Base-by-base conservation (phyloP, 2,888 invertebrate species). In the Peribatodes rhomboidaria region DNA sequence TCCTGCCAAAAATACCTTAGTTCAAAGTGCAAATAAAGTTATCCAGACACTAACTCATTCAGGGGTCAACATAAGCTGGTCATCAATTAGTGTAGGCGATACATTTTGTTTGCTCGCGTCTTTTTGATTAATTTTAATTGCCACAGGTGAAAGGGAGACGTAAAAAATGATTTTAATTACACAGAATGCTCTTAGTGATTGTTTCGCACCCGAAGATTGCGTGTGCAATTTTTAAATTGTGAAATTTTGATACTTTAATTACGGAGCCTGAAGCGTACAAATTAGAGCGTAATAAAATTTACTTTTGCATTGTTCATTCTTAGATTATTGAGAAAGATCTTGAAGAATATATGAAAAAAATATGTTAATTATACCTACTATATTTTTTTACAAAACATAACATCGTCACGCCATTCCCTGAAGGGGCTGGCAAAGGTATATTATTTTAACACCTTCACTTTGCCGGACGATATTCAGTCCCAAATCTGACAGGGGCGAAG, bases 121-220 rank as follows among this genome's bases (percentile, higher is more conserved):
- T 81, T 70, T 76, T 74, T 80, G 79, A 80, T 81, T 78, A 77
- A 83, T 82, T 82, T 81, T 84, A 83, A 86, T 85, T 84, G 81
- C 77, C 69, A 60, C 72, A 50, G 76, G 85, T 83, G 86, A 86
- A 87, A 85, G 86, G 83, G 73, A 80, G 71, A 75, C 72, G 74
- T 75, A 78, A 80, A 79, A 77, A 77, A 80, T 69, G 70, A 74
- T 72, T 73, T 73, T 80, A 80, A 80, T 80, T 79, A 80, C 70
- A 58, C 68, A 69, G 63, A 63, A 67, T 61, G 56, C 37, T 67
- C 50, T 66, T 62, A 59, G 59, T 65, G 55, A 67, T 72, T 72
- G 65, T 70, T 70, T 68, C 63, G 60, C 62, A 62, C 64, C 61
- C 57, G 57, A 67, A 57, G 53, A 65, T 65, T 65, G 67, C 62